Conservation (phyloP, 2,888 invertebrate genomes). For the Clistopyga incitator region DNA sequence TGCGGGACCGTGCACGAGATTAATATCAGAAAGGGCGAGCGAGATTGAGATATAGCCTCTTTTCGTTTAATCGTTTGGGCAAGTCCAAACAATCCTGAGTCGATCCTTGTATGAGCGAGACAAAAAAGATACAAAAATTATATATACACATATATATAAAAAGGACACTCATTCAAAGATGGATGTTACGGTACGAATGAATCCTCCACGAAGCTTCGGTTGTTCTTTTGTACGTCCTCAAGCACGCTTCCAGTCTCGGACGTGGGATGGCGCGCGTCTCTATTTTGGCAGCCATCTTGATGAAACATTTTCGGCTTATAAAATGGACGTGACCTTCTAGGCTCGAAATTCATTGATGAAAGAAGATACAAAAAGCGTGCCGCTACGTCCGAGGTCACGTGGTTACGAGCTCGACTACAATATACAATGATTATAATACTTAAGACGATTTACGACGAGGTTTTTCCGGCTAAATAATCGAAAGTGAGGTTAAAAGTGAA, state of each 20-base stretch:
- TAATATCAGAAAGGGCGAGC: conserved; percentile 76
- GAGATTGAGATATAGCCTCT: conserved; percentile 82
- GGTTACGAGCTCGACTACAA: conserved; percentile 69
- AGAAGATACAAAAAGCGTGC: conserved; percentile 35
- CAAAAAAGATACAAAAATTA: conserved; percentile 57
- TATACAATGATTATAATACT: conserved; percentile 79
- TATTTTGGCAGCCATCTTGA: conserved; percentile 61
- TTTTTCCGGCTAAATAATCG: conserved; percentile 62
- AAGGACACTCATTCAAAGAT: conserved; percentile 82
- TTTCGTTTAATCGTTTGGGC: conserved; percentile 81
- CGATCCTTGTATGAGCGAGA: conserved; percentile 74
- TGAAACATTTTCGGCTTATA: conserved; percentile 21
- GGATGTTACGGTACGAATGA: conserved; percentile 84
- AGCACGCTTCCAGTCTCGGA: conserved; percentile 65
- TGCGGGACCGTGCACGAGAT: conserved; percentile 76
- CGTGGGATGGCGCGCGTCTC: conserved; percentile 61
- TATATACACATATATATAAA: conserved; percentile 37
- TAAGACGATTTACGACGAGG: conserved; percentile 69
- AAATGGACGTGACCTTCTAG: conserved; percentile 36
- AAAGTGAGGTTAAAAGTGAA: conserved; percentile 59
- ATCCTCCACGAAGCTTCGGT: conserved; percentile 79
- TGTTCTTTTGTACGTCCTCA: conserved; percentile 74
- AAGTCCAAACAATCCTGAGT: conserved; percentile 68
- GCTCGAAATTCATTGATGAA: conserved; percentile 51
- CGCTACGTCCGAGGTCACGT: conserved; percentile 60